Evolutionary conservation across 2,113 vertebrate genomes (phyloP), one percentile per base, ranked within the genome.

Genomic region (Noctilio leporinus): DNA sequence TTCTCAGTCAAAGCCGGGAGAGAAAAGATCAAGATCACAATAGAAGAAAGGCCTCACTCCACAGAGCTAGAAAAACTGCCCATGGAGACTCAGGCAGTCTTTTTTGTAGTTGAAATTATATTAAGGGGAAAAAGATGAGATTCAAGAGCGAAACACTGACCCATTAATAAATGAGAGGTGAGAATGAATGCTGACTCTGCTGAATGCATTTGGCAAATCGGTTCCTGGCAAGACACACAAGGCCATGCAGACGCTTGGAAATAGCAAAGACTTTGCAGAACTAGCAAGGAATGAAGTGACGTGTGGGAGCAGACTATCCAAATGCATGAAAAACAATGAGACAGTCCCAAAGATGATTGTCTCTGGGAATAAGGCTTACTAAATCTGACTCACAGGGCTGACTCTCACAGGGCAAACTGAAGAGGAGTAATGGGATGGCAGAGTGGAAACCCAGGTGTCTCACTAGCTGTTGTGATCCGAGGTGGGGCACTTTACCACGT

Each of bases 91-190:
- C 62, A 24, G 33, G 30, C 47, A 69, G 72, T 40, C 76, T 85
- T 86, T 86, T 83, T 59, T 92, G 69, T 89, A 49, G 83, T 55
- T 96, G 86, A 94, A 91, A 86, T 89, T 65, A 69, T 45, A 45
- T 81, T 93, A 80, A 83, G 40, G 62, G 86, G 30, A 77, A 28
- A 91, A 93, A 53, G 53, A 93, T 49, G 53, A 93, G 76, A 84
- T 92, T 82, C 76, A 73, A 95, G 88, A 92, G 53, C 77, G 84
- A 81, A 88, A 95, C 95, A 55, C 4, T 76, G 89, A 92, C 73
- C 62, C 12, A 47, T n/a, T 70, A 76, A 93, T 73, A 91, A 93
- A 83, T n/a, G 65, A 96, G 55, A 95, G 73, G 49, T 76, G 72
- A 91, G 40, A 84, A 49, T 93, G 33, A 82, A 78, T 69, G 69